These are phyloP conservation scores for Hypocryptadius cinnamomeus DNA, from an alignment of 2,113 vertebrate genomes.

Conservation along the genomic window DNA sequence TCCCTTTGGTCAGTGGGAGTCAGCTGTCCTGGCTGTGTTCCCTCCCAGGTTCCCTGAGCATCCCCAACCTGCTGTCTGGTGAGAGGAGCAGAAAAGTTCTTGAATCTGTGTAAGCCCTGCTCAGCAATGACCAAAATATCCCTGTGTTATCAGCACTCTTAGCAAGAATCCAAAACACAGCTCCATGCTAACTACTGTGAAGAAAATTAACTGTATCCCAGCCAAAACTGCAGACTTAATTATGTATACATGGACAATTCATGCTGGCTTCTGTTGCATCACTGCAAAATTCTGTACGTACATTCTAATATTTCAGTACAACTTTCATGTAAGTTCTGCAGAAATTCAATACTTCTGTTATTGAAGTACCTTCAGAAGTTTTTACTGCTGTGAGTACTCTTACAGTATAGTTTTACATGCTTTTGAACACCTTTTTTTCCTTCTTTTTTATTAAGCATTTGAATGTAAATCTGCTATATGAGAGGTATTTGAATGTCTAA, in stretches of 20 bases:
- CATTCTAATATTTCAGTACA: background rate
- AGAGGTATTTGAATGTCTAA: background rate
- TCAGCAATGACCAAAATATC: background rate
- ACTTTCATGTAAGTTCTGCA: background rate
- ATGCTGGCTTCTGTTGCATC: background rate
- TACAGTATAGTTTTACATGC: background rate
- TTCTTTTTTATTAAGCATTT: background rate
- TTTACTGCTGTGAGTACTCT: background rate
- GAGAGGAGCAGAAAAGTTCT: background rate
- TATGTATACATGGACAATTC: background rate
- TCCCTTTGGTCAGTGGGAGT: background rate
- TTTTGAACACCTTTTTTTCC: background rate
- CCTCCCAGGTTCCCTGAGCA: background rate
- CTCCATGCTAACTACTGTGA: background rate
- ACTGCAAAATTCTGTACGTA: background rate
- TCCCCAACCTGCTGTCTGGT: background rate
- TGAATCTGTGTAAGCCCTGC: background rate
- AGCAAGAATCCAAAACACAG: background rate
- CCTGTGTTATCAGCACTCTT: background rate
- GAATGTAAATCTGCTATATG: background rate
- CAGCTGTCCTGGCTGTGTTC: background rate
- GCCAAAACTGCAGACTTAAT: background rate
- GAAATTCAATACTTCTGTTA: background rate
- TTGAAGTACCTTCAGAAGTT: background rate
- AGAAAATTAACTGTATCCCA: background rate